Conservation (phyloP, 2,888 invertebrate species). For the Capitulum mitella region DNA sequence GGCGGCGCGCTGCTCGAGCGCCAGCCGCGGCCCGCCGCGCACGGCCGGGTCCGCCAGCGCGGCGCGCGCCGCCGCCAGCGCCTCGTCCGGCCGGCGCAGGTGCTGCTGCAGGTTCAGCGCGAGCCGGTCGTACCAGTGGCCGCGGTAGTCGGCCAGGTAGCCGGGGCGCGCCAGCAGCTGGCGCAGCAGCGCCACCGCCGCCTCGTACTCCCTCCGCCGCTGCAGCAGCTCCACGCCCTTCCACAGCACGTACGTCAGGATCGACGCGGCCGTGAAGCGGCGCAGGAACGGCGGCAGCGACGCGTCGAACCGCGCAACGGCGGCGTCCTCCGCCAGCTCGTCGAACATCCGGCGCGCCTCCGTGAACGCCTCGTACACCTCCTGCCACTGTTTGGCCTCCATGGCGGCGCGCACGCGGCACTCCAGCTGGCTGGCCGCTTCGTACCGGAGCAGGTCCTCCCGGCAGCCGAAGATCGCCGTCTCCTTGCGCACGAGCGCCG, state of each 20-base stretch:
- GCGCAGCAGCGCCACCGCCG: conserved; percentile 51
- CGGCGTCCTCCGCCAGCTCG: conserved; percentile 16
- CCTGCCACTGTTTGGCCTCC: conserved; percentile 41
- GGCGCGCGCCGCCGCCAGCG: conserved; percentile 41
- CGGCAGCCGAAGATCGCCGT: conserved; percentile 43
- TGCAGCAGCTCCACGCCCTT: conserved; percentile 48
- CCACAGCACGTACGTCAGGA: conserved; percentile 44
- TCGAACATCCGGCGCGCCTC: conserved; percentile 25
- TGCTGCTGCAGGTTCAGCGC: conserved; percentile 55
- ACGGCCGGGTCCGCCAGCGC: conserved; percentile 44
- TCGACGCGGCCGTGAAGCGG: conserved; percentile 52
- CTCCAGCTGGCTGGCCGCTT: conserved; percentile 39
- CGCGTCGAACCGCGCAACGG: conserved; percentile 35
- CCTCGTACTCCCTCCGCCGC: conserved; percentile 44
- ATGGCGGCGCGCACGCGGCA: conserved; percentile 40
- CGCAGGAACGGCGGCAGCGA: conserved; percentile 39
- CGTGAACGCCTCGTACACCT: conserved; percentile 40
- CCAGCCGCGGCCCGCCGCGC: conserved; percentile 43
- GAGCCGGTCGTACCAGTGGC: conserved; percentile 55
- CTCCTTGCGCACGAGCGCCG: conserved; percentile 42
- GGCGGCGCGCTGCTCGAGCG: conserved; percentile 44
- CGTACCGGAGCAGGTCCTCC: conserved; percentile 44
- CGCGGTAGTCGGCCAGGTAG: conserved; percentile 48
- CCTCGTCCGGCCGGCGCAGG: conserved; percentile 45
- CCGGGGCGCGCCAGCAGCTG: conserved; percentile 49